Conservation (phyloP, 2,888 invertebrate species). For the Heliconius cydno region DNA sequence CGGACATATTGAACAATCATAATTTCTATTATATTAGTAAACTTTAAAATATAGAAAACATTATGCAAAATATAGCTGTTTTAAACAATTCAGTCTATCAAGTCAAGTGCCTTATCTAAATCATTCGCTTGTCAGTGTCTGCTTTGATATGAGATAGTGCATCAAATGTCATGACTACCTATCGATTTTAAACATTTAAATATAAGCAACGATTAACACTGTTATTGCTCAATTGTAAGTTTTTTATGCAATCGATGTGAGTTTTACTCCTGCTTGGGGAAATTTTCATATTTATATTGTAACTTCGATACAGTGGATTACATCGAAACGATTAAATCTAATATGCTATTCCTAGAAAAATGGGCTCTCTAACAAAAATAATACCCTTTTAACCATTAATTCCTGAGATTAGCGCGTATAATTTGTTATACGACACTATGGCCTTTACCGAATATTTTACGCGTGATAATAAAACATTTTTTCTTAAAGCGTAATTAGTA, state of each 20-base stretch:
- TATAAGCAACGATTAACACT: neutral
- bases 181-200: neutral
- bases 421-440: neutral
- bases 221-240: neutral
- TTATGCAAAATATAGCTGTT: neutral
- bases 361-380: too few species aligned
- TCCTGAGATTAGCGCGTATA: too few species aligned
- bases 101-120: neutral
- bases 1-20: too few species aligned
- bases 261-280: neutral
- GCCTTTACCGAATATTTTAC: neutral
- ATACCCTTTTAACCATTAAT: too few species aligned
- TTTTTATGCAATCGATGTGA: too few species aligned
- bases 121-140: conserved; percentile 7
- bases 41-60: neutral
- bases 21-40: too few species aligned
- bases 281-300: neutral
- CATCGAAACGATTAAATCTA: too few species aligned
- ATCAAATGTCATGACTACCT: neutral
- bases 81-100: conserved; percentile 7
- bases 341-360: too few species aligned
- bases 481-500: neutral
- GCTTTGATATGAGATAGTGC: conserved; percentile 12
- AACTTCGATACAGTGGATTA: too few species aligned
- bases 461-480: neutral